Percentiles rank a stretch among this genome's conserved stretches.
These are phyloP conservation scores for Muscidifurax raptorellus DNA, from an alignment of 1,140 invertebrate genomes.

Conservation along the genomic window DNA sequence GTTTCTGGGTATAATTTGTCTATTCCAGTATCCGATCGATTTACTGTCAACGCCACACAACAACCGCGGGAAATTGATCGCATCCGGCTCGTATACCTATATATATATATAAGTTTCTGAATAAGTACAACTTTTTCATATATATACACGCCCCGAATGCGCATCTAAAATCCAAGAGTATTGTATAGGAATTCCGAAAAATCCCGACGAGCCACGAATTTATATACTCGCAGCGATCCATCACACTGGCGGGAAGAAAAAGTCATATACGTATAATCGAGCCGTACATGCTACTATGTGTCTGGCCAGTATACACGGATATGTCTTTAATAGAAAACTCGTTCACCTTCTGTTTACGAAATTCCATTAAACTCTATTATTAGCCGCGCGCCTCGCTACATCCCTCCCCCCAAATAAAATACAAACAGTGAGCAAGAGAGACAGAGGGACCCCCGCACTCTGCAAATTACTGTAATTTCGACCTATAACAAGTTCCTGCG, in stretches of 20 bases:
- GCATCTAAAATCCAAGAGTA: too few species aligned
- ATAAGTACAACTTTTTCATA: neutral
- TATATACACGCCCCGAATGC: too few species aligned
- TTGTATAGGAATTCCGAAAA: too few species aligned
- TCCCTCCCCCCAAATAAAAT: neutral
- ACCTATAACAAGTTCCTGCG: neutral
- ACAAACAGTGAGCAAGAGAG: slow-evolving; percentile 31
- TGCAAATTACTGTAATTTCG: slow-evolving; percentile 43
- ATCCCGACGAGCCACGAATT: too few species aligned
- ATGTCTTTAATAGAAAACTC: neutral
- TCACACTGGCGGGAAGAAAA: too few species aligned
- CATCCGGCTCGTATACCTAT: too few species aligned
- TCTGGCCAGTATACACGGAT: too few species aligned
- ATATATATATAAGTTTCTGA: neutral
- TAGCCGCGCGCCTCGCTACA: neutral
- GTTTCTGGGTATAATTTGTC: neutral
- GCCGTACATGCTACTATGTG: too few species aligned
- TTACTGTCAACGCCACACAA: neutral
- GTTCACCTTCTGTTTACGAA: slow-evolving; percentile 11
- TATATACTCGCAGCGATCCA: too few species aligned
- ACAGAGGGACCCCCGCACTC: slow-evolving; percentile 35
- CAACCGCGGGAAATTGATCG: neutral
- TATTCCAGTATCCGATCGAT: neutral
- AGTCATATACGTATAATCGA: too few species aligned
- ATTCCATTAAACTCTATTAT: slow-evolving; percentile 29